Conservation (phyloP, 2,888 invertebrate species). For the Drosophila fungiperda region DNA sequence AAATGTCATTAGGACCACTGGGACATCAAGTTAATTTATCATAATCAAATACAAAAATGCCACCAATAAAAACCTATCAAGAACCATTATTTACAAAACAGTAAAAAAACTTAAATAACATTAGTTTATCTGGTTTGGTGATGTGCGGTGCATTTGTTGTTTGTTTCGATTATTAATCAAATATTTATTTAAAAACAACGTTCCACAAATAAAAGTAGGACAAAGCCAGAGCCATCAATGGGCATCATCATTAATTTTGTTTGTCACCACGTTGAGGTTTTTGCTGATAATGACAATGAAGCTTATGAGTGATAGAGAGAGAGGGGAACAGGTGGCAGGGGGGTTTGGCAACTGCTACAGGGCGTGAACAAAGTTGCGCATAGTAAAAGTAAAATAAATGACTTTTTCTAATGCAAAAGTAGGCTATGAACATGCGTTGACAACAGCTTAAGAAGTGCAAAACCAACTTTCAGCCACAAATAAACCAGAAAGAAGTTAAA, state of each 20-base stretch:
- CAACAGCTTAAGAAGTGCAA: constrained; percentile 27
- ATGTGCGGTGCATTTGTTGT: constrained; percentile 3
- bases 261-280: constrained; percentile 57
- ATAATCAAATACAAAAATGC: constrained; percentile 61
- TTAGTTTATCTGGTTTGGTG: constrained; percentile 44
- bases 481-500: neutral
- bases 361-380: constrained; percentile 63
- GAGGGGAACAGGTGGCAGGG: neutral
- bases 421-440: constrained; percentile 41
- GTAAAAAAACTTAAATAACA: constrained; percentile 1
- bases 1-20: constrained; percentile 5
- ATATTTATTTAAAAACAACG: constrained; percentile 70
- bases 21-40: constrained; percentile 57
- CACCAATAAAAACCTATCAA: constrained; percentile 69
- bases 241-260: constrained; percentile 71
- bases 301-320: constrained; percentile 16
- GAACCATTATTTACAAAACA: constrained; percentile 60
- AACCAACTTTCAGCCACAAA: constrained; percentile 11
- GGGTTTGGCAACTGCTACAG: constrained; percentile 1
- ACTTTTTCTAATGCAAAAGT: constrained; percentile 41
- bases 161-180: constrained; percentile 68
- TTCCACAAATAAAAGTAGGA: constrained; percentile 30
- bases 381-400: constrained; percentile 59
- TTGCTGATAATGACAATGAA: constrained; percentile 61
- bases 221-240: constrained; percentile 45